Base-by-base conservation (phyloP, 2,113 vertebrate genomes). In the Aplodontia rufa region DNA sequence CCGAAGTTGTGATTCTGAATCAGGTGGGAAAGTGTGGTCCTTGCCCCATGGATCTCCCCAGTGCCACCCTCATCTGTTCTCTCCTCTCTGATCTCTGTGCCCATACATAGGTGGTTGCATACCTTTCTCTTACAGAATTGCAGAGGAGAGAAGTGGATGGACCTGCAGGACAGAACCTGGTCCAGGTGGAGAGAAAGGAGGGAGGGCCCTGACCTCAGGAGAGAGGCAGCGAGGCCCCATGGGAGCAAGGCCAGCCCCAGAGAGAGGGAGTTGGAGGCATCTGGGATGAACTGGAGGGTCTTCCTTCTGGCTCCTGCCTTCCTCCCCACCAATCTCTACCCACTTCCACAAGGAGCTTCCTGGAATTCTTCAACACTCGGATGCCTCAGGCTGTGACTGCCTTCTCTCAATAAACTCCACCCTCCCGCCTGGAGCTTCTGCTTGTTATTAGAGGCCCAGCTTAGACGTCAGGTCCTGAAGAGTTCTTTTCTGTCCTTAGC, bases 21-120 rank as follows among this genome's bases (percentile, higher is more conserved):
- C 1, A 22, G 32, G 24, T 51, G 5, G 40, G 17, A 69, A n/a
- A 3, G 22, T 8, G 22, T 14, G 3, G 24, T 24, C 49, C 40
- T 69, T 66, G 28, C 10, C 22, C 17, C n/a, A 8, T 6, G 35
- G 40, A 8, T 49, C 42, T 94, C 66, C 24, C 28, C 55, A 83
- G 0, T 32, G 49, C 40, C 37, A 60, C 75, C 24, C 2, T n/a
- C 16, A 2, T 1, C 24, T 13, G 40, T 22, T 37, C 12, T 58
- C 6, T 64, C 53, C 74, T 68, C 28, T 51, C 24, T 66, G 17
- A 11, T 19, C 13, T 12, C 19, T 47, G 47, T 45, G 24, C 16
- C 26, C 62, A 4, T 42, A 17, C n/a, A 5, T 26, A 40, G 42
- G 24, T 53, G 45, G 64, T 35, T 8, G 8, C 32, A 37, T 6